Base-by-base conservation (phyloP, 2,797 vertebrate genomes). In the Falco novaeseelandiae region DNA sequence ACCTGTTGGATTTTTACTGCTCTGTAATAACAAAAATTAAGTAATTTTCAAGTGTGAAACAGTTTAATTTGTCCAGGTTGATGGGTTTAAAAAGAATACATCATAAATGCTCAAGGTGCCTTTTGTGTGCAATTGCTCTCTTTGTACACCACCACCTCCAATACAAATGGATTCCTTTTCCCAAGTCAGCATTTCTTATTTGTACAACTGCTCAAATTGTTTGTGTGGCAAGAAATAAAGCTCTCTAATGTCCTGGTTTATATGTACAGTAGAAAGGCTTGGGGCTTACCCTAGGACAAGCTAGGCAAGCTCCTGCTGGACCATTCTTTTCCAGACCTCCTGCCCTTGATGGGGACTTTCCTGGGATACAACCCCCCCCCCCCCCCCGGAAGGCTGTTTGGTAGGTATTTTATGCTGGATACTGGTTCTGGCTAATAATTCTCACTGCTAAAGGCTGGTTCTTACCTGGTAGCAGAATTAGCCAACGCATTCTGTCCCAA, bases 401-500 rank as follows among this genome's bases (percentile, higher is more conserved):
- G 18, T 15, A 16, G 42, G 14, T 44, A 8, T 59, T 58, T 78
- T 34, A 1, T 36, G n/a, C 73, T 51, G 36, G 55, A 30, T 27
- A 15, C 48, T 0, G 0, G 7, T 49, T 49, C 65, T 34, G 52
- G 58, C 40, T 52, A 8, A 6, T n/a, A 9, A 23, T 61, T 30
- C 49, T 42, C 23, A 17, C 34, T 72, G 48, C 81, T 76, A 13
- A 32, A 38, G 57, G 40, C 42, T 82, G 58, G 19, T 74, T 55
- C 59, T 70, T 55, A 8, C 15, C 8, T 30, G 2, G 29, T 9
- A 55, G 54, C 44, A 59, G 77, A 72, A 79, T 40, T 62, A 66
- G 12, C 73, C 34, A 58, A 16, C 1, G 6, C 42, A 21, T 10
- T 55, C 70, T 55, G 38, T 36, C 80, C 62, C n/a, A 48, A 26